Base-by-base conservation (phyloP, 1,140 invertebrate species). In the Sinonovacula constricta region DNA sequence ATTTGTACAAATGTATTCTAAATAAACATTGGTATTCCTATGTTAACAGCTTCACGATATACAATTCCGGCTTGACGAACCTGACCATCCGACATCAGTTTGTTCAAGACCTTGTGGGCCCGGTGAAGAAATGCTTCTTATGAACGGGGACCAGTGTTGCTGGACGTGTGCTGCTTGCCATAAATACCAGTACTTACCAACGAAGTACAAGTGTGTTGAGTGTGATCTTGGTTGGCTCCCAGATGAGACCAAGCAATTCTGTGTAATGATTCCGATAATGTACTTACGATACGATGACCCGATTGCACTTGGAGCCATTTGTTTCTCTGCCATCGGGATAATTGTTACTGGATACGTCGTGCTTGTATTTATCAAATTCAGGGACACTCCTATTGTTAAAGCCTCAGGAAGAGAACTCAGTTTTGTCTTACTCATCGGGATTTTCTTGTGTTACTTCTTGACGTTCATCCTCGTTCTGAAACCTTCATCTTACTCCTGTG, bases 161-260 rank as follows among this genome's bases (percentile, higher is more conserved):
- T 99, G 97, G 97, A 96, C 97, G 83, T 98, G 97, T 91, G 95
- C 97, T 93, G 96, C 97, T 91, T 98, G 97, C 90, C 94, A 95
- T 54, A 94, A 95, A 87, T 97, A 97, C 92, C 95, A 62, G 93
- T 96, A 87, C 93, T 94, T n/a, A 87, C 89, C 22, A 93, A 96
- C 90, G 7, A 95, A 96, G 87, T 96, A 95, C 0, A 94, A 95
- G 65, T 98, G 97, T 88, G 91, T 93, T 15, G 93, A 93, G 18
- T 99, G 97, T 88, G 94, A 94, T 0, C 56, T 93, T 80, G 97
- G 97, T 4, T 96, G 95, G 0, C 87, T 97, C 14, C 97, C 97
- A 0, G 94, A 96, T 88, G 89, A 91, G 0, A 93, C 93, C n/a
- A 95, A 96, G 85, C 93, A 94, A 2, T 89, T 90, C 54, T 98